Conservation (phyloP, 2,113 vertebrate species). For the Callospermophilus lateralis region DNA sequence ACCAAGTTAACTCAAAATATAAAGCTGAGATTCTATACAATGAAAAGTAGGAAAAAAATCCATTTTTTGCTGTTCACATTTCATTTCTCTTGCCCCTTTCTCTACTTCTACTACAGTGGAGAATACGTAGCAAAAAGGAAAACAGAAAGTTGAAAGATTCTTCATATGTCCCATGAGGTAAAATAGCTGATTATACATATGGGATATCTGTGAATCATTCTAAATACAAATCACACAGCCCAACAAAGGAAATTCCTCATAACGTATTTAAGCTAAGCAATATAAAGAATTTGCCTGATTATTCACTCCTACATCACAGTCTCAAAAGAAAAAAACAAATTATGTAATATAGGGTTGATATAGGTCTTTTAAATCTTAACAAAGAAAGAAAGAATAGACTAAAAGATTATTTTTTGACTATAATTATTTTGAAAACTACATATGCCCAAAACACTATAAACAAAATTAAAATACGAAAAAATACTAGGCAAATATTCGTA, state of each 20-base stretch:
- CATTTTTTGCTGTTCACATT: not conserved
- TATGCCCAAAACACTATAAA: constrained; percentile 37
- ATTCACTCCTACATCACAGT: not conserved
- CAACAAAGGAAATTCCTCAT: not conserved
- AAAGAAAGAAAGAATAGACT: constrained; percentile 65
- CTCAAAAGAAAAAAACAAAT: constrained; percentile 52
- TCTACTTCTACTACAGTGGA: not conserved
- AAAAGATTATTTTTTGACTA: constrained; percentile 29
- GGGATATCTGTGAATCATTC: not conserved
- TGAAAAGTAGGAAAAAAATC: not conserved
- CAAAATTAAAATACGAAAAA: constrained; percentile 56
- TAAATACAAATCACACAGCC: constrained; percentile 1
- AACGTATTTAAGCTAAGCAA: not conserved
- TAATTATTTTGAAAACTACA: constrained; percentile 54
- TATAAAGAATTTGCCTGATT: constrained; percentile 8
- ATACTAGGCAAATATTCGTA: not conserved
- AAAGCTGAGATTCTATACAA: not conserved
- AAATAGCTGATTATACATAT: not conserved
- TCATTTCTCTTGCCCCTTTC: not conserved
- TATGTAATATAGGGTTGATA: not conserved
- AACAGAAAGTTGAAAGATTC: not conserved
- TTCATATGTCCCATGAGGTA: not conserved
- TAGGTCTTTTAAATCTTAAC: constrained; percentile 34
- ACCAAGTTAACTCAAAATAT: constrained; percentile 9
- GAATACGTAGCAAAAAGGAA: not conserved